Evolutionary conservation across 2,888 invertebrate species (phyloP).

Genomic region (Rhyacophila evoluta): DNA sequence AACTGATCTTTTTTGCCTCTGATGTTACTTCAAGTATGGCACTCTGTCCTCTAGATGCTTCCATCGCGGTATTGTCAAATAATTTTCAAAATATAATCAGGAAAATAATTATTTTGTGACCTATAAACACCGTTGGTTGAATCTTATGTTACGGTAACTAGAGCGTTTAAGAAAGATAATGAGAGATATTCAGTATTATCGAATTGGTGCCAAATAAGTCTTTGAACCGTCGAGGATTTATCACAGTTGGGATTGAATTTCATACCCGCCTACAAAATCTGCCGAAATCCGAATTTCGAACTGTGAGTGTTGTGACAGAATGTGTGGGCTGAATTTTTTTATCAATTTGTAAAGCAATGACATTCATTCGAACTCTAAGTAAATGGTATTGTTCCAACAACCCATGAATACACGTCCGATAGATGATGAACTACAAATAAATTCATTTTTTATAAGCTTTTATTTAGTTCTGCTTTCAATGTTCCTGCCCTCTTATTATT

Average conservation of each 20-base stretch:
- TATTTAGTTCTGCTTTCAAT: no score
- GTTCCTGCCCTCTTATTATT: no score
- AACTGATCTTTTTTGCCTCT: slow-evolving; percentile 62
- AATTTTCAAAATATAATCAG: no score
- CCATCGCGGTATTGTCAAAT: slow-evolving; percentile 34
- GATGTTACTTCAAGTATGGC: slow-evolving; percentile 64
- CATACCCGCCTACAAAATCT: slow-evolving; percentile 6
- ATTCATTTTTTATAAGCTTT: no score
- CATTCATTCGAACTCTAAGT: not conserved
- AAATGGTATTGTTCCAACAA: not conserved
- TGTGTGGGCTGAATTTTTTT: not conserved
- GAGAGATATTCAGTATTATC: not conserved
- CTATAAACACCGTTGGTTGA: not conserved
- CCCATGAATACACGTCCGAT: no score
- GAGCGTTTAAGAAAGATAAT: not conserved
- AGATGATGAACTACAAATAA: no score
- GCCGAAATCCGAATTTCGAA: not conserved
- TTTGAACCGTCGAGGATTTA: not conserved
- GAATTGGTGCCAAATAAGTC: not conserved
- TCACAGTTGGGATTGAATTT: not conserved
- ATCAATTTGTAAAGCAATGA: not conserved
- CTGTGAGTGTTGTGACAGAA: slow-evolving; percentile 5
- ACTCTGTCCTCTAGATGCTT: slow-evolving; percentile 39
- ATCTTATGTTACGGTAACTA: not conserved
- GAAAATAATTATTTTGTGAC: not conserved